Evolutionary conservation across 92 coral and sea anemone genomes (phyloP).

Genomic region (Epizoanthus rinbou): DNA sequence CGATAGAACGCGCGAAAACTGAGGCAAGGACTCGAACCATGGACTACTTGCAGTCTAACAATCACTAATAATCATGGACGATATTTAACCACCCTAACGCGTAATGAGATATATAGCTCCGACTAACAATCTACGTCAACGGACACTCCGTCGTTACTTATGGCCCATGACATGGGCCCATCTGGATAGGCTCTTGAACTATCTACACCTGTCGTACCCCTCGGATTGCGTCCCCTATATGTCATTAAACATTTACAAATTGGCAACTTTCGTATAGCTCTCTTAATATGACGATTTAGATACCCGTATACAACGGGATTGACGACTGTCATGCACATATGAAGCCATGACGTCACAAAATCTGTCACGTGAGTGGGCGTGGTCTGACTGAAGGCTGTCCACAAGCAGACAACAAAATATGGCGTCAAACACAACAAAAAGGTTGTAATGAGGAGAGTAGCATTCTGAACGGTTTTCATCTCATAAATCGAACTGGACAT

Average conservation of each 20-base stretch:
- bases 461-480: conserved; percentile 85
- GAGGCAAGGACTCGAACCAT: too few species aligned
- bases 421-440: conserved; percentile 74
- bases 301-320: conserved; percentile 90
- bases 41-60: too few species aligned
- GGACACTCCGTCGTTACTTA: conserved; percentile 14
- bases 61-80: too few species aligned
- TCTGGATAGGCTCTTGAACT: conserved; percentile 23
- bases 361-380: conserved; percentile 67
- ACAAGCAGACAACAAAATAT: conserved; percentile 65
- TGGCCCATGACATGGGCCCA: conserved; percentile 31
- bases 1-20: too few species aligned
- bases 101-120: too few species aligned
- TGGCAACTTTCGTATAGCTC: conserved; percentile 68
- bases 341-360: conserved; percentile 76
- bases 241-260: conserved; percentile 45
- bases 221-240: conserved; percentile 35
- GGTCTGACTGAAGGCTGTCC: conserved; percentile 63
- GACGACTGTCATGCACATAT: conserved; percentile 72
- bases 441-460: conserved; percentile 59
- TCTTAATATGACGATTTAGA: conserved; percentile 82
- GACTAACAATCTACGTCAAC: conserved; percentile 1
- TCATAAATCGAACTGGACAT: conserved; percentile 71
- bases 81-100: too few species aligned
- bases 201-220: conserved; percentile 23